Evolutionary conservation across 1,140 invertebrate genomes (phyloP), one percentile per base, ranked within the genome.

Genomic region (Gryllus bimaculatus): DNA sequence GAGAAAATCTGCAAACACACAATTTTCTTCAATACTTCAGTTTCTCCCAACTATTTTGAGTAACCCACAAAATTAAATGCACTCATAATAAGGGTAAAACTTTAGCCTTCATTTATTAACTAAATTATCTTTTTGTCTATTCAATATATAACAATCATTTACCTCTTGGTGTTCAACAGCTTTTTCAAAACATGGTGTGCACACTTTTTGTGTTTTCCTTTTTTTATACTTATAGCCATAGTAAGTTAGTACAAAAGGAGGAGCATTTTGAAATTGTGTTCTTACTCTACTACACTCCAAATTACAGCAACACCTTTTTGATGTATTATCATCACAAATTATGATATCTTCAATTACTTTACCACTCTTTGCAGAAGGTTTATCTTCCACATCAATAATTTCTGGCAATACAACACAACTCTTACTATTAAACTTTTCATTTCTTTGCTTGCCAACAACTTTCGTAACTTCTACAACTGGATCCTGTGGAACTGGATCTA

Each of bases 181-280:
- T 75, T 78, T 80, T 49, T 86, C 81, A 80, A 87, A 88, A 82
- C 89, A 90, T 26, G 85, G 82, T 78, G 83, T 78, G 80, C 89
- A 90, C 54, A 87, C 84, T 73, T 87, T 85, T 79, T 85, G 84
- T 48, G 86, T 85, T 80, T 87, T 87, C 54, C 84, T 86, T 77
- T 84, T 85, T n/a, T 79, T 84, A 80, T 81, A 83, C 80, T 88
- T 88, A 0, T 88, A 48, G 15, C 74, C 74, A 75, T 74, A 90
- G 82, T 86, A 89, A 8, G 85, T 84, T 20, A 88, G 85, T 47
- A 88, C 87, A 84, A 89, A 89, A 1, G 85, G 84, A 10, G 89
- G 86, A 49, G 89, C 87, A 73, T 5, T 75, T 8, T 20, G 20
- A 49, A 78, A 79, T n/a, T 74, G 21, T 48, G 66, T 21, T 39